phyloP scores from a whole-genome alignment of 2,888 invertebrate species.

The Epicampocera succincta region DNA sequence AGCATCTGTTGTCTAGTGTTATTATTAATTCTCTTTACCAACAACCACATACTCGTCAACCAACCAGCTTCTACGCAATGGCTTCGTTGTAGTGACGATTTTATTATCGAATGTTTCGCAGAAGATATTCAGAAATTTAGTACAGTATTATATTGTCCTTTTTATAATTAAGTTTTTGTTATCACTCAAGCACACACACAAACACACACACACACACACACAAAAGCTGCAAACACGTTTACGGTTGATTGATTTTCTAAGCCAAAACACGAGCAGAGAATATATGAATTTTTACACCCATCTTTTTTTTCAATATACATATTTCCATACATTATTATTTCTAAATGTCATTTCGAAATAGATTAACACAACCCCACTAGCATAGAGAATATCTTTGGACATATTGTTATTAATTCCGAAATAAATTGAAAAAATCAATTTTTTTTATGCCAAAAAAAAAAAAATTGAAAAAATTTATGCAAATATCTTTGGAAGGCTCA shows the following conservation, averaged over 20 bases:
- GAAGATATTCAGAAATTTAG: conserved; percentile 3
- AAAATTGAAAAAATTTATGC: too few species aligned
- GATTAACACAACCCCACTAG: too few species aligned
- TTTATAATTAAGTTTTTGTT: conserved; percentile 52
- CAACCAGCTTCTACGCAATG: neutral
- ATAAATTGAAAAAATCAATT: too few species aligned
- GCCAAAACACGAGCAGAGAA: neutral
- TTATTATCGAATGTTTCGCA: neutral
- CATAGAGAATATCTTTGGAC: too few species aligned
- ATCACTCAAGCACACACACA: conserved; percentile 1
- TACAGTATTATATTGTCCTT: conserved; percentile 22
- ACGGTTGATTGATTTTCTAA: conserved; percentile 40
- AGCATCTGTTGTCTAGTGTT: too few species aligned
- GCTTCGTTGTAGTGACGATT: conserved; percentile 2
- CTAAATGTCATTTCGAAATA: neutral
- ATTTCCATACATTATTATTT: neutral
- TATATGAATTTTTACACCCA: too few species aligned
- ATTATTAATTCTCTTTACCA: conserved; percentile 15
- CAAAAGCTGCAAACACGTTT: neutral
- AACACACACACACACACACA: neutral
- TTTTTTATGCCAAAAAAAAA: too few species aligned
- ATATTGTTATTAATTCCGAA: too few species aligned
- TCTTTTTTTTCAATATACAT: neutral
- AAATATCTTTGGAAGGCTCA: too few species aligned
- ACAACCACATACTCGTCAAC: neutral